Evolutionary conservation across 2,797 vertebrate species (phyloP).

Genomic region (Coilia nasus): DNA sequence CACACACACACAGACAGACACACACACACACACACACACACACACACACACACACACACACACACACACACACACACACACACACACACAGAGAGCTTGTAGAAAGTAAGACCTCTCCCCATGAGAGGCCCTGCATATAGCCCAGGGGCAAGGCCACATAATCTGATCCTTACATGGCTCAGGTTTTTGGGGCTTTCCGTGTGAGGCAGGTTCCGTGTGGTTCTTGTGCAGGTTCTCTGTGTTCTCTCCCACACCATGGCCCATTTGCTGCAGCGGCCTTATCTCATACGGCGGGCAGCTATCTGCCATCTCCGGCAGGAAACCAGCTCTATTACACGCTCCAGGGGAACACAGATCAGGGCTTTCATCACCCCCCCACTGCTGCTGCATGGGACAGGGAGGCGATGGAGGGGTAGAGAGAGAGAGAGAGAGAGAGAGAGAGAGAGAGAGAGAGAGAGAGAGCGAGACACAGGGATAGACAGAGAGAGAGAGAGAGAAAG

Average conservation of each 20-base stretch:
- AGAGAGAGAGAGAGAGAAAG: slow-evolving; percentile 21
- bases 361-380: slow-evolving; percentile 43
- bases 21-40: neutral
- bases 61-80: neutral
- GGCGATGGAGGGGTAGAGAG: neutral
- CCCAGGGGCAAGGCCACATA: neutral
- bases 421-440: neutral
- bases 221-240: slow-evolving; percentile 20
- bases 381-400: neutral
- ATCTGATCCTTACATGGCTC: neutral
- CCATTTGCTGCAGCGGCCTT: slow-evolving; percentile 30
- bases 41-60: neutral
- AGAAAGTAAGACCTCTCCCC: neutral
- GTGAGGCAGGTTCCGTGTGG: neutral
- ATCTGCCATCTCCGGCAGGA: slow-evolving; percentile 58
- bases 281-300: slow-evolving; percentile 26
- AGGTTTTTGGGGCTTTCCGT: neutral
- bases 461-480: neutral
- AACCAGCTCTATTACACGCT: slow-evolving; percentile 57
- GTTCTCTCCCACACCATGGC: slow-evolving; percentile 45
- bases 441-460: neutral
- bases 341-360: slow-evolving; percentile 46
- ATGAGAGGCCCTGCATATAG: neutral
- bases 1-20: neutral
- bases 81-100: neutral